Conservation (phyloP, 2,113 vertebrate genomes). For the Platysternon megacephalum region DNA sequence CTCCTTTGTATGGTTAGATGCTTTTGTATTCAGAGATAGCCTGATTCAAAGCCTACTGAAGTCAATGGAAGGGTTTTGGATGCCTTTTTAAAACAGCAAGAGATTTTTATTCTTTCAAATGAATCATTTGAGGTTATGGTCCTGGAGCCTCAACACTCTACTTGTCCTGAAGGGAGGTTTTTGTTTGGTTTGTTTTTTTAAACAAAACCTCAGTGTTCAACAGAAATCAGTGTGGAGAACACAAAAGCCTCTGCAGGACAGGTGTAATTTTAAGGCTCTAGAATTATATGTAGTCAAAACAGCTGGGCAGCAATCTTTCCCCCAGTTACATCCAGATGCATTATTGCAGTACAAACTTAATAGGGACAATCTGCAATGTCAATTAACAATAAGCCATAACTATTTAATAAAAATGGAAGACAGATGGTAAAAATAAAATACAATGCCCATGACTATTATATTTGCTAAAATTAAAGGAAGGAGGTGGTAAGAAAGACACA, state of each 20-base stretch:
- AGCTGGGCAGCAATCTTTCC: slow-evolving; percentile 54
- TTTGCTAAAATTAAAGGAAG: slow-evolving; percentile 33
- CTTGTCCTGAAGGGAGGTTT: background rate
- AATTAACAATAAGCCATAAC: slow-evolving; percentile 69
- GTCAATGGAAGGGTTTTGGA: background rate
- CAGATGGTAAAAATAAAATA: slow-evolving; percentile 61
- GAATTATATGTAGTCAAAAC: background rate
- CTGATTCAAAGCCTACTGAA: background rate
- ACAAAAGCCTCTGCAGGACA: slow-evolving; percentile 30
- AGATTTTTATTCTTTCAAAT: background rate
- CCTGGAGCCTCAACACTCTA: background rate
- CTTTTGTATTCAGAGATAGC: background rate
- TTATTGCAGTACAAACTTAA: slow-evolving; percentile 62
- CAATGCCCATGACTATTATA: slow-evolving; percentile 49
- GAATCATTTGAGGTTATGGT: background rate
- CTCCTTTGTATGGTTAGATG: background rate
- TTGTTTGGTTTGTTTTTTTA: slow-evolving; percentile 4
- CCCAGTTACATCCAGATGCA: slow-evolving; percentile 37
- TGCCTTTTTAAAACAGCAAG: background rate
- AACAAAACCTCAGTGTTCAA: background rate
- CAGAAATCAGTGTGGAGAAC: background rate
- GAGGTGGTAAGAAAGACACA: slow-evolving; percentile 15
- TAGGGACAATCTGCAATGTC: slow-evolving; percentile 60
- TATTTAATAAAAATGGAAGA: slow-evolving; percentile 70
- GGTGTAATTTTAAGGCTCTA: slow-evolving; percentile 38